A percentile compares a stretch with the other conserved stretches of the same genome.
phyloP scores from a whole-genome alignment of 2,888 invertebrate species.

The Leucania comma region DNA sequence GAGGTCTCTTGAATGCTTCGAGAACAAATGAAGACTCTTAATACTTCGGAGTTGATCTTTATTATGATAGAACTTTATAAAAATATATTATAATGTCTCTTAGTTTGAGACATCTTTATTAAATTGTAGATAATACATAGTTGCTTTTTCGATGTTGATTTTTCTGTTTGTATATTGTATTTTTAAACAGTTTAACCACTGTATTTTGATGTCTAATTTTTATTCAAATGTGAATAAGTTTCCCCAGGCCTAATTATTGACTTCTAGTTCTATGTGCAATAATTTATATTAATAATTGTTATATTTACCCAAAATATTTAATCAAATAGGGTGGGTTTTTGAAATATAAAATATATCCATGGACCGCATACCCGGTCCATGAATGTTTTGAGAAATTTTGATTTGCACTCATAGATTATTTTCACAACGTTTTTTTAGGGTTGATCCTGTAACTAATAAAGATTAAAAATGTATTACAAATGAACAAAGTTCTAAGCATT shows the following conservation, averaged over 20 bases:
- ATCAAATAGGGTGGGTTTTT: background rate
- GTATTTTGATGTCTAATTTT: constrained; percentile 49
- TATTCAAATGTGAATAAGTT: constrained; percentile 39
- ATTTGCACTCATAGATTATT: too few species aligned
- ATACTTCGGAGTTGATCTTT: constrained; percentile 19
- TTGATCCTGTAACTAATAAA: too few species aligned
- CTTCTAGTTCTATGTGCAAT: constrained; percentile 35
- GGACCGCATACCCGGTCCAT: too few species aligned
- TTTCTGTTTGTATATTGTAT: constrained; percentile 41
- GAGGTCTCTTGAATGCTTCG: constrained; percentile 10
- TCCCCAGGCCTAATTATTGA: constrained; percentile 53
- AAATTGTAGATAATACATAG: constrained; percentile 9
- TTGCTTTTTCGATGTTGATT: constrained; percentile 49
- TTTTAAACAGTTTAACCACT: constrained; percentile 44
- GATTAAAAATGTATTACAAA: too few species aligned
- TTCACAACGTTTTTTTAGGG: too few species aligned
- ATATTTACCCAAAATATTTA: constrained; percentile 24
- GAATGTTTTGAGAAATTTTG: too few species aligned
- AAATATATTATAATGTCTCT: constrained; percentile 26
- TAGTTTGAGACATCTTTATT: constrained; percentile 24
- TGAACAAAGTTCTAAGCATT: too few species aligned
- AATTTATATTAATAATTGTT: constrained; percentile 18
- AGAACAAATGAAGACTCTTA: constrained; percentile 15
- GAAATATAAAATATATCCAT: too few species aligned
- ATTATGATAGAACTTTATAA: constrained; percentile 36